phyloP scores from a whole-genome alignment of 2,113 vertebrate genomes.

The Melanostigma gelatinosum region DNA sequence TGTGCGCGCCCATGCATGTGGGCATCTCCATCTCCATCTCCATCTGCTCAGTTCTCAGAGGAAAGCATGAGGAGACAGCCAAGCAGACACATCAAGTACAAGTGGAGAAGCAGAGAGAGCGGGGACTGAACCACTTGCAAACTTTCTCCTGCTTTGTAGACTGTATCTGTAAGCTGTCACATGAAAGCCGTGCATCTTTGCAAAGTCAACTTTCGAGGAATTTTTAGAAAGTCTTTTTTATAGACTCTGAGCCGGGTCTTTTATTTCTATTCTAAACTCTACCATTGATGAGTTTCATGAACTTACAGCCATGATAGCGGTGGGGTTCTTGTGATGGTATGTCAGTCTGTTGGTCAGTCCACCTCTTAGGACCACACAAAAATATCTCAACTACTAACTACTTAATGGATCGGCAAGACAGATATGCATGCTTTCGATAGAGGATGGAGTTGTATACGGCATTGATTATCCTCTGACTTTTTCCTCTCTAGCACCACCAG shows the following conservation, averaged over 20 bases:
- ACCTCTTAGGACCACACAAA: background rate
- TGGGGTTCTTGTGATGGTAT: background rate
- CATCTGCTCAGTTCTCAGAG: slow-evolving; percentile 6
- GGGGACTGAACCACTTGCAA: background rate
- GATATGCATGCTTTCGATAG: background rate
- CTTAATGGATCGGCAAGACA: background rate
- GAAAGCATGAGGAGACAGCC: slow-evolving; percentile 21
- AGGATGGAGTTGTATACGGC: background rate
- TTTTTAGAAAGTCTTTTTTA: slow-evolving; percentile 23
- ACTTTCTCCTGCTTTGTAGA: slow-evolving; percentile 17
- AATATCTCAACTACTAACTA: background rate
- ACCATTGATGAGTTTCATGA: background rate
- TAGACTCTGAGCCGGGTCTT: background rate
- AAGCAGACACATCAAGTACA: slow-evolving; percentile 40
- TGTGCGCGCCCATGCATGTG: background rate
- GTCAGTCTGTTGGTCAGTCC: background rate
- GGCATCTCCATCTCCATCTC: slow-evolving; percentile 23
- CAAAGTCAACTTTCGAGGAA: slow-evolving; percentile 46
- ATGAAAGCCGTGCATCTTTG: slow-evolving; percentile 31
- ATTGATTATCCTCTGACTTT: background rate
- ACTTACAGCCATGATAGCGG: background rate
- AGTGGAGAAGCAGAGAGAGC: slow-evolving; percentile 36
- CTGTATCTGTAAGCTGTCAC: slow-evolving; percentile 37
- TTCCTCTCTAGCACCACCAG: background rate
- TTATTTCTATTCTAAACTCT: background rate